Conservation (phyloP, 2,797 vertebrate species). For the Ambastaia sidthimunki region DNA sequence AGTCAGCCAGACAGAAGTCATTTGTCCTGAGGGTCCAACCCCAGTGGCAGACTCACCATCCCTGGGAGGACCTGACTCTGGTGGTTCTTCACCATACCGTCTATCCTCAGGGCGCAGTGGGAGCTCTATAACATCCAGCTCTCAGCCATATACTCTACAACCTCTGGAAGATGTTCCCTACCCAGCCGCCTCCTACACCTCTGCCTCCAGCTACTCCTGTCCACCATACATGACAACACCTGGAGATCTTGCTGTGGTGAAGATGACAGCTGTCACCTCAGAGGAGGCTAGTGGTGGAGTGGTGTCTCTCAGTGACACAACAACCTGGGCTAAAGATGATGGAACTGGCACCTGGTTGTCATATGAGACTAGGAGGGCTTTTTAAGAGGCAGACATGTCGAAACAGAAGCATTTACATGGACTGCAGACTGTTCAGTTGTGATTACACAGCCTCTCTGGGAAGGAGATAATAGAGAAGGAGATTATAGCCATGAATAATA, state of each 20-base stretch:
- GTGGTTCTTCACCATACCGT: slow-evolving; percentile 69
- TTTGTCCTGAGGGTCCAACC: slow-evolving; percentile 71
- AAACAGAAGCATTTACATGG: slow-evolving; percentile 15
- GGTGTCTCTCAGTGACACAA: slow-evolving; percentile 68
- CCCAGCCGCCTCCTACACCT: slow-evolving; percentile 67
- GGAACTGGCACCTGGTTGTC: slow-evolving; percentile 75
- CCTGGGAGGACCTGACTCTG: slow-evolving; percentile 69
- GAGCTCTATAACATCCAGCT: slow-evolving; percentile 60
- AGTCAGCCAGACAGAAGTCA: slow-evolving; percentile 71
- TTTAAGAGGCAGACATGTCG: slow-evolving; percentile 64
- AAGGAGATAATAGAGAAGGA: slow-evolving; percentile 3
- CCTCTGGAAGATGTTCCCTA: slow-evolving; percentile 80
- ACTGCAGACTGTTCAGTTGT: slow-evolving; percentile 46
- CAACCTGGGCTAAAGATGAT: slow-evolving; percentile 82
- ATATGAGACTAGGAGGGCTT: slow-evolving; percentile 80
- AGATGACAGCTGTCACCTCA: slow-evolving; percentile 67
- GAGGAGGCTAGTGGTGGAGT: slow-evolving; percentile 66
- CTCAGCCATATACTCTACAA: slow-evolving; percentile 79
- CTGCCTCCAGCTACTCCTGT: slow-evolving; percentile 73
- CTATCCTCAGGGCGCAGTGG: slow-evolving; percentile 68
- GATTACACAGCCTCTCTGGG: slow-evolving; percentile 8
- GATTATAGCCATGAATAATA: slow-evolving; percentile 3
- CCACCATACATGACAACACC: slow-evolving; percentile 73
- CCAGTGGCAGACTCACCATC: slow-evolving; percentile 65
- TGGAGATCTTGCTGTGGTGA: slow-evolving; percentile 72